These are phyloP conservation scores for Araneus ventricosus DNA, from an alignment of 1,140 invertebrate genomes.

Conservation along the genomic window DNA sequence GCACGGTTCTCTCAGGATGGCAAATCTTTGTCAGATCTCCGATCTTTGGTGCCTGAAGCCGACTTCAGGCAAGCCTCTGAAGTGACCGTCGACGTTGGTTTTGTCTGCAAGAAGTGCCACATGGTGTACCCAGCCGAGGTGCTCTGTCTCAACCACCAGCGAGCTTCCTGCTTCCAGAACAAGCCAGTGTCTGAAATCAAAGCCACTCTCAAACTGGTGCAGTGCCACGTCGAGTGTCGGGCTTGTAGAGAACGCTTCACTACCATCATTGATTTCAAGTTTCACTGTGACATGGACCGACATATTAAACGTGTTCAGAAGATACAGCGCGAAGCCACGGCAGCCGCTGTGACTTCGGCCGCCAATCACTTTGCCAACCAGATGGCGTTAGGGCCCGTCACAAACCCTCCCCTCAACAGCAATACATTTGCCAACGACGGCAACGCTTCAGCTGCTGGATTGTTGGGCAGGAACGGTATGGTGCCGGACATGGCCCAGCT, in stretches of 20 bases:
- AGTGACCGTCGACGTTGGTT: slow-evolving; percentile 88
- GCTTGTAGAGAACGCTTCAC: slow-evolving; percentile 83
- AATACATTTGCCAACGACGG: slow-evolving; percentile 63
- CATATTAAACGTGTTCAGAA: slow-evolving; percentile 78
- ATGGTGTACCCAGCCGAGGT: slow-evolving; percentile 88
- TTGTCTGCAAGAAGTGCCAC: slow-evolving; percentile 92
- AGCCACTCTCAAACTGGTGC: slow-evolving; percentile 80
- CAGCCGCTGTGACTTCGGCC: not conserved
- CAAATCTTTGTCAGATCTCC: slow-evolving; percentile 79
- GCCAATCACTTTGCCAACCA: slow-evolving; percentile 53
- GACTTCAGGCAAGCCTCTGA: slow-evolving; percentile 81
- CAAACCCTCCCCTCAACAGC: slow-evolving; percentile 31
- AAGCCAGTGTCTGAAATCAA: slow-evolving; percentile 80
- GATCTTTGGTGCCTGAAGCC: slow-evolving; percentile 77
- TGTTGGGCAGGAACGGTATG: slow-evolving; percentile 61
- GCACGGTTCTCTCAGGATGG: slow-evolving; percentile 82
- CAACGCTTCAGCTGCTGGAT: slow-evolving; percentile 64
- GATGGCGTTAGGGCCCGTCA: slow-evolving; percentile 9
- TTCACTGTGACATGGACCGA: slow-evolving; percentile 84
- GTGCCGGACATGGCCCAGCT: slow-evolving; percentile 70
- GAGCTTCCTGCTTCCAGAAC: slow-evolving; percentile 83
- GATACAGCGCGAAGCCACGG: slow-evolving; percentile 63
- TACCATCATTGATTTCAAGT: slow-evolving; percentile 83
- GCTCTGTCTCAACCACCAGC: slow-evolving; percentile 87
- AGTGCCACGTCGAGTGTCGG: slow-evolving; percentile 86